These are phyloP conservation scores for Mimumesa dahlbomi DNA, from an alignment of 2,888 invertebrate species.

Conservation along the genomic window DNA sequence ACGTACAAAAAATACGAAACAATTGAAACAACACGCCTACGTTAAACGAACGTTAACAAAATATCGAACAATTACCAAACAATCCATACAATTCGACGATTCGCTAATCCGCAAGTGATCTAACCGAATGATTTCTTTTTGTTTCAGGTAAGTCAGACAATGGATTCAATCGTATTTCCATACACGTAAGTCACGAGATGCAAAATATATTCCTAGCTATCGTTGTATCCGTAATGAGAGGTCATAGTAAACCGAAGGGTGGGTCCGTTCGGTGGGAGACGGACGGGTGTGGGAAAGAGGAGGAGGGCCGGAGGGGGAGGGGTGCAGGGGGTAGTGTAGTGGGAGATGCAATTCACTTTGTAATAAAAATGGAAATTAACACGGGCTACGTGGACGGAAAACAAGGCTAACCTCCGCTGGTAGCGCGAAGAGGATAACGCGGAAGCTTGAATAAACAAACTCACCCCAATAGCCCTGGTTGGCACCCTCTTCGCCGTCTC, in stretches of 20 bases:
- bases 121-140: slow-evolving; percentile 51
- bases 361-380: slow-evolving; percentile 78
- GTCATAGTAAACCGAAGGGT: slow-evolving; percentile 30
- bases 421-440: slow-evolving; percentile 62
- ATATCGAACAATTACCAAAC: too few species aligned
- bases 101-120: neutral
- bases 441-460: slow-evolving; percentile 74
- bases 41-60: too few species aligned
- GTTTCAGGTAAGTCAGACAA: slow-evolving; percentile 69
- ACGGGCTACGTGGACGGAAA: slow-evolving; percentile 67
- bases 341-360: slow-evolving; percentile 73
- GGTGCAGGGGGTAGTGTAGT: slow-evolving; percentile 37
- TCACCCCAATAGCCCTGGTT: slow-evolving; percentile 55
- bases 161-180: neutral
- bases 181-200: slow-evolving; percentile 50
- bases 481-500: slow-evolving; percentile 59
- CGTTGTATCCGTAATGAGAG: slow-evolving; percentile 50
- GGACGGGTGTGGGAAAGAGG: neutral
- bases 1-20: too few species aligned
- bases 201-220: slow-evolving; percentile 15
- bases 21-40: too few species aligned
- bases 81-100: neutral
- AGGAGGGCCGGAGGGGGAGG: slow-evolving; percentile 25
- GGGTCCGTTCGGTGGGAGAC: slow-evolving; percentile 1
- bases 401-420: slow-evolving; percentile 65